phyloP scores from a whole-genome alignment of 2,797 vertebrate genomes.

The Labroides dimidiatus region DNA sequence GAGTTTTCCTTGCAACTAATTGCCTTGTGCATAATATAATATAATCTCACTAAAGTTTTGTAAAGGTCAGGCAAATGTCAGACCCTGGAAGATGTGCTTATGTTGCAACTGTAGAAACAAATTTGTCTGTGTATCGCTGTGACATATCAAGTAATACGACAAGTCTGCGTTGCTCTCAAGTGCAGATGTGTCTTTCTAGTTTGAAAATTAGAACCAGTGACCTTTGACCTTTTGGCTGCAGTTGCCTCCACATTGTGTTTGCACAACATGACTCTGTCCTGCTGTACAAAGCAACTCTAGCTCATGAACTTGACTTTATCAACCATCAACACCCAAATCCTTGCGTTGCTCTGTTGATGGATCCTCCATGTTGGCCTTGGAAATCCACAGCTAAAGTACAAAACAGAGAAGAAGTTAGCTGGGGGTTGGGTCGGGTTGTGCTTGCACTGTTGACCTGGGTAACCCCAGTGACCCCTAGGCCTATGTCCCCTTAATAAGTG shows the following conservation, averaged over 20 bases:
- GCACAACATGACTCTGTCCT: slow-evolving; percentile 32
- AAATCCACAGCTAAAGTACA: slow-evolving; percentile 2
- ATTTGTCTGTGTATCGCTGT: background rate
- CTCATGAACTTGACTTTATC: slow-evolving; percentile 18
- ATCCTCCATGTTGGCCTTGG: background rate
- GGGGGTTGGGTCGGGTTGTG: slow-evolving; percentile 51
- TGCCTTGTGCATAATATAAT: no score
- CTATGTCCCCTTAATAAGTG: slow-evolving; percentile 83
- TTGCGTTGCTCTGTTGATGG: slow-evolving; percentile 30
- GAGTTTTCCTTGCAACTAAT: no score
- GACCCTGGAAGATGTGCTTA: background rate
- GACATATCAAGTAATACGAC: background rate
- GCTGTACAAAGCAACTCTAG: slow-evolving; percentile 23
- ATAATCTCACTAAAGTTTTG: background rate
- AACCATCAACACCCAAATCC: slow-evolving; percentile 1
- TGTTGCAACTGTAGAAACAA: background rate
- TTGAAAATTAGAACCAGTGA: slow-evolving; percentile 49
- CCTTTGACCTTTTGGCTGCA: slow-evolving; percentile 51
- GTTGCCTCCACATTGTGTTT: slow-evolving; percentile 39
- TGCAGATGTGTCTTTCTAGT: slow-evolving; percentile 45
- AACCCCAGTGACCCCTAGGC: slow-evolving; percentile 80
- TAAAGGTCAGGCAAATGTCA: background rate
- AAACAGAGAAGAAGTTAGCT: slow-evolving; percentile 32
- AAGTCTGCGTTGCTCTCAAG: slow-evolving; percentile 22
- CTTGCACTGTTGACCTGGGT: slow-evolving; percentile 77